Percentiles rank a stretch among this genome's conserved stretches.
phyloP scores from a whole-genome alignment of 2,888 invertebrate genomes.

The Leptopilina myrica region DNA sequence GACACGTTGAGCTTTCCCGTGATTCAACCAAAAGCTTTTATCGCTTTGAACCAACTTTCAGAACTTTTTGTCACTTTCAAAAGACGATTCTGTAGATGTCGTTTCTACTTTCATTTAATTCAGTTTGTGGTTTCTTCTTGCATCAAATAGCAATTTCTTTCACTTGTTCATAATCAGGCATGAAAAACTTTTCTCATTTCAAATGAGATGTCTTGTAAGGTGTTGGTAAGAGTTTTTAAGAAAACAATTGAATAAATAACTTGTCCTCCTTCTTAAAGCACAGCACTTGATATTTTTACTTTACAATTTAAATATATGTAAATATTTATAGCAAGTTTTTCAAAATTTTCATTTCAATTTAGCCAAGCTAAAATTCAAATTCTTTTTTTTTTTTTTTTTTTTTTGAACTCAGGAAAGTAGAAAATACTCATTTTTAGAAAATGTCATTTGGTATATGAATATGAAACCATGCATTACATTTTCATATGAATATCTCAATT shows the following conservation, averaged over 20 bases:
- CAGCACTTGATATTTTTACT: not conserved
- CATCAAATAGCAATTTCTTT: not conserved
- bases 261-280: not conserved
- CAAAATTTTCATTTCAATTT: not conserved
- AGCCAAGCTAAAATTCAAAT: too few relatives aligned
- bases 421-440: too few relatives aligned
- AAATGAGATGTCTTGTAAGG: conserved; percentile 1
- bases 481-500: too few relatives aligned
- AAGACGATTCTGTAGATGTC: conserved; percentile 47
- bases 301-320: too few relatives aligned
- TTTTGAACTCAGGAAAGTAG: too few relatives aligned
- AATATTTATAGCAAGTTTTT: not conserved
- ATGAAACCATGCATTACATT: too few relatives aligned
- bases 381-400: too few relatives aligned
- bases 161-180: not conserved
- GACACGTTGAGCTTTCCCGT: conserved; percentile 51
- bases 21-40: conserved; percentile 59
- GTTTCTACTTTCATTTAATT: conserved; percentile 49
- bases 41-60: conserved; percentile 56
- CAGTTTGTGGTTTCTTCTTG: conserved; percentile 8
- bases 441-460: too few relatives aligned
- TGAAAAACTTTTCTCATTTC: not conserved
- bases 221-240: not conserved
- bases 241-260: not conserved
- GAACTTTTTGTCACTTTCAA: conserved; percentile 55